Conservation (phyloP, 2,797 vertebrate genomes). For the Malurus splendens region DNA sequence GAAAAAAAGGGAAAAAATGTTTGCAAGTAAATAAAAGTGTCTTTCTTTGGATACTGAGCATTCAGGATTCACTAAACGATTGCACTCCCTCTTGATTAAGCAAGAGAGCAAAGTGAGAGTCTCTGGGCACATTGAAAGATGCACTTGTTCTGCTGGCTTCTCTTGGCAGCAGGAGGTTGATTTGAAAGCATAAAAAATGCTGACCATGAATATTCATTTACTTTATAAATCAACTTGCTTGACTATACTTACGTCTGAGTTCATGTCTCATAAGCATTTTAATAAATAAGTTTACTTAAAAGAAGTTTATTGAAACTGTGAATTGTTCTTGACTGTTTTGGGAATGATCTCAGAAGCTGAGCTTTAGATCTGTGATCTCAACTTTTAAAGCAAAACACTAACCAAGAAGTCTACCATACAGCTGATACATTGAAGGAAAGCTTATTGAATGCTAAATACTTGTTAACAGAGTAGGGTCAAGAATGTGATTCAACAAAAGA, state of each 20-base stretch:
- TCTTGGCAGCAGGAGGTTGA: constrained; percentile 4
- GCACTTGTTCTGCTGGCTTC: background rate
- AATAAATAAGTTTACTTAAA: background rate
- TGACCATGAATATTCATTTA: constrained; percentile 34
- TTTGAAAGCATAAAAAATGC: background rate
- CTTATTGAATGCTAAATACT: background rate
- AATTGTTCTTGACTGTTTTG: background rate
- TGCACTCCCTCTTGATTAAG: background rate
- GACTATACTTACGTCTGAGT: background rate
- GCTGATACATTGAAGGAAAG: background rate
- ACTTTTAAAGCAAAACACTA: background rate
- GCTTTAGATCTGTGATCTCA: background rate
- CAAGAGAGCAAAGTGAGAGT: background rate
- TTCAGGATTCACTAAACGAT: background rate
- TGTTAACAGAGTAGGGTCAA: background rate
- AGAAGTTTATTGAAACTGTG: background rate
- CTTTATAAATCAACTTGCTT: background rate
- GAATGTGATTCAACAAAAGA: background rate
- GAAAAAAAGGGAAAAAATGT: background rate
- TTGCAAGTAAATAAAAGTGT: background rate
- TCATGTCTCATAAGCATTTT: background rate
- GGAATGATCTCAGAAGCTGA: background rate
- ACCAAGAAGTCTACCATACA: background rate
- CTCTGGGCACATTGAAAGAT: background rate
- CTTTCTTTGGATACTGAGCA: background rate